Evolutionary conservation across 1,140 invertebrate species (phyloP), one percentile per base, ranked within the genome.

Genomic region (Drosophila athabasca): DNA sequence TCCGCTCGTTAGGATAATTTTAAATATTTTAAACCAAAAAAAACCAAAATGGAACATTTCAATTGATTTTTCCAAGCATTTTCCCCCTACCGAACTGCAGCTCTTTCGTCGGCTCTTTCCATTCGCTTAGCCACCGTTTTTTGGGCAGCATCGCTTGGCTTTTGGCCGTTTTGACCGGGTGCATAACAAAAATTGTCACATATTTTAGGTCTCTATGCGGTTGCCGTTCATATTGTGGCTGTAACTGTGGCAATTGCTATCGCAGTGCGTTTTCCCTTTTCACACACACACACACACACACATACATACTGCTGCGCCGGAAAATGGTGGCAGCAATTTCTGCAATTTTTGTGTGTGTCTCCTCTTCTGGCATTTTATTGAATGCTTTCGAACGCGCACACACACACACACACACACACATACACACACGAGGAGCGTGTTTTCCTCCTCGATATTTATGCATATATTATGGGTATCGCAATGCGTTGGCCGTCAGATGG

Each of bases 401-500:
- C 70, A 46, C 45, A 29, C 46, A 46, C 52, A 13, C 22, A 31
- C 26, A 58, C 13, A 58, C 15, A 62, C 50, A 55, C 49, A 66
- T 22, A 52, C 61, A 48, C 43, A 29, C 44, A 51, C 39, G 31
- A 11, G 29, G 44, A 53, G 60, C 48, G 22, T 15, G 55, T 76
- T 61, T 35, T 29, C 55, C 60, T 39, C 61, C 60, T 39, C 61
- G 60, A 81, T 74, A 87, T 79, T 82, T 85, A 78, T 87, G 78
- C 81, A 85, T 87, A 87, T 78, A 78, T 85, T 85, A 85, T 78
- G 72, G 41, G 65, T 67, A 71, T 78, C 78, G 81, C 81, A 87
- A 82, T 85, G 81, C 82, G 81, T 87, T 87, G 82, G 78, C 74
- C 87, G 82, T 85, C 81, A 81, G 74, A 71, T 87, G 71, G 44